phyloP scores from a whole-genome alignment of 37 sponge, comb jelly and placozoan genomes.

The Eunapius fragilis region DNA sequence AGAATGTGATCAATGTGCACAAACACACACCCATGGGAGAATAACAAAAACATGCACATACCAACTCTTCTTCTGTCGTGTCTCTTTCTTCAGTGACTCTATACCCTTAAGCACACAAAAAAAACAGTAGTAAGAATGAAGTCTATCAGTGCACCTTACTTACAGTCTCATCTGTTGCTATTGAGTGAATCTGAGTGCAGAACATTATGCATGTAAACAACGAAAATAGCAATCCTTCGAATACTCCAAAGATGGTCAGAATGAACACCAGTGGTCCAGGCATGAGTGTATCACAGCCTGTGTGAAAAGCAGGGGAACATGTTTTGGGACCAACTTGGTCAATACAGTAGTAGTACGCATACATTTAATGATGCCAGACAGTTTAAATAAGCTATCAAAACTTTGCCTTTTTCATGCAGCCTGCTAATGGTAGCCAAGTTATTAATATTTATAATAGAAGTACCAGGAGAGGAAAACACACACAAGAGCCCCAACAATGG shows the following conservation, averaged over 20 bases:
- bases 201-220: constrained; percentile 98
- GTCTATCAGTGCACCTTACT: constrained; percentile 23
- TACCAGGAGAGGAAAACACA: background rate
- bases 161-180: constrained; percentile 95
- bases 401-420: too few species aligned
- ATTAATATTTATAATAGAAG: background rate
- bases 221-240: constrained; percentile 94
- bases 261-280: constrained; percentile 88
- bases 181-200: constrained; percentile 92
- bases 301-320: background rate
- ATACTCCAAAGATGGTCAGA: constrained; percentile 82
- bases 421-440: too few species aligned
- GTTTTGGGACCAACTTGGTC: background rate
- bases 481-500: background rate
- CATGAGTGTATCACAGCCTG: constrained; percentile 88
- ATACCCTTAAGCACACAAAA: constrained; percentile 61
- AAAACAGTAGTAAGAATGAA: background rate
- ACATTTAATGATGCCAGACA: too few species aligned
- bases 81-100: constrained; percentile 80
- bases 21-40: background rate
- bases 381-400: too few species aligned
- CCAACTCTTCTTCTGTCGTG: constrained; percentile 50
- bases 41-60: too few species aligned
- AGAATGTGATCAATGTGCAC: background rate
- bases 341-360: background rate